These are phyloP conservation scores for Nephrotoma flavescens DNA, from an alignment of 2,888 invertebrate genomes.

Conservation along the genomic window DNA sequence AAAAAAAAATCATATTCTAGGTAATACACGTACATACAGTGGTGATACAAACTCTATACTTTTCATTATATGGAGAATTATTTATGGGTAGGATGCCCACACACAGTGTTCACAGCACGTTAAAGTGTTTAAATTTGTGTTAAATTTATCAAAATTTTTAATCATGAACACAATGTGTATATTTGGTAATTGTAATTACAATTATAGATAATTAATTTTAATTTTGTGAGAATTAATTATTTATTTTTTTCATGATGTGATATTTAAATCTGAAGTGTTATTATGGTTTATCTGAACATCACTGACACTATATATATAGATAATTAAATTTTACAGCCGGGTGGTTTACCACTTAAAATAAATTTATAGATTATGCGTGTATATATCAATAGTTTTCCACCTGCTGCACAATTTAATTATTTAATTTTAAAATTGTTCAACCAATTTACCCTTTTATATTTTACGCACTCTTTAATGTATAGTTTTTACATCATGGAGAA, in stretches of 20 bases:
- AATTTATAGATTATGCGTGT: not conserved
- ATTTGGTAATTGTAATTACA: not conserved
- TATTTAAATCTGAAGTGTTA: too few species aligned
- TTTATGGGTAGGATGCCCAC: not conserved
- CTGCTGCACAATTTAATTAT: not conserved
- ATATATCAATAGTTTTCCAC: not conserved
- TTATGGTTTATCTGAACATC: too few species aligned
- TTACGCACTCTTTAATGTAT: not conserved
- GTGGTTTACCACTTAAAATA: not conserved
- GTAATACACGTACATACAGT: not conserved
- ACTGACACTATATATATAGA: too few species aligned
- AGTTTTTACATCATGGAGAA: not conserved
- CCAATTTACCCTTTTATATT: not conserved
- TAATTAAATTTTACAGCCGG: not conserved
- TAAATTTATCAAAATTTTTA: not conserved
- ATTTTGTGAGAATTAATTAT: not conserved
- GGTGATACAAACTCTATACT: not conserved
- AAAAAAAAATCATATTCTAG: not conserved
- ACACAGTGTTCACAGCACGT: not conserved
- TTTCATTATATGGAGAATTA: not conserved
- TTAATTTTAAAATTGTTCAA: not conserved
- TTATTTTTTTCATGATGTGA: not conserved
- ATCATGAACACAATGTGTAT: not conserved
- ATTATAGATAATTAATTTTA: not conserved
- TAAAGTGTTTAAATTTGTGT: not conserved